phyloP scores from a whole-genome alignment of 2,113 vertebrate species.

The Rhynchopsitta pachyrhyncha region DNA sequence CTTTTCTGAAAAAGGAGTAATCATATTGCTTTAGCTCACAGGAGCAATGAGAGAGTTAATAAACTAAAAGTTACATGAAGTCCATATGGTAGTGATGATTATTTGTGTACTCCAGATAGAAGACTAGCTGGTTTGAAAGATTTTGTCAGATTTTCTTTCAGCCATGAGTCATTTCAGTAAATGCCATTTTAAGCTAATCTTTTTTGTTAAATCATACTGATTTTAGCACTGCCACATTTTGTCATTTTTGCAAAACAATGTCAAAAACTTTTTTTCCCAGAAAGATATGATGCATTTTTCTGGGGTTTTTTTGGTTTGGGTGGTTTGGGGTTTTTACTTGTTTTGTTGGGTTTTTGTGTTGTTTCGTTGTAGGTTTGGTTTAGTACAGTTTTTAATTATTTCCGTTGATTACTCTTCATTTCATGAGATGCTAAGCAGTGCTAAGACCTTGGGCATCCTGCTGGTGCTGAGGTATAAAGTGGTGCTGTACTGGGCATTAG shows the following conservation, averaged over 20 bases:
- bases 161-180: neutral
- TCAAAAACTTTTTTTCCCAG: neutral
- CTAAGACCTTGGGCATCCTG: neutral
- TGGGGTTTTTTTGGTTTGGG: fast-evolving
- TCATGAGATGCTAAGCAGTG: neutral
- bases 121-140: neutral
- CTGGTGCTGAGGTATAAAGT: neutral
- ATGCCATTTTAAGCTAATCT: neutral
- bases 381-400: neutral
- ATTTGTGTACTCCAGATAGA: neutral
- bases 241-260: neutral
- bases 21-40: neutral
- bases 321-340: neutral
- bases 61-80: neutral
- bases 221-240: neutral
- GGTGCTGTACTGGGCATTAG: fast-evolving
- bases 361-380: neutral
- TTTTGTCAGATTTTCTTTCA: neutral
- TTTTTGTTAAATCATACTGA: neutral
- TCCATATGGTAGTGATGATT: neutral
- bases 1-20: neutral
- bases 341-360: neutral
- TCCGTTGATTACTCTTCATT: neutral
- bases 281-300: neutral
- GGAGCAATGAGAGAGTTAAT: neutral